Evolutionary conservation across 1,140 invertebrate genomes (phyloP), one percentile per base, ranked within the genome.

Genomic region (Latrodectus geometricus): DNA sequence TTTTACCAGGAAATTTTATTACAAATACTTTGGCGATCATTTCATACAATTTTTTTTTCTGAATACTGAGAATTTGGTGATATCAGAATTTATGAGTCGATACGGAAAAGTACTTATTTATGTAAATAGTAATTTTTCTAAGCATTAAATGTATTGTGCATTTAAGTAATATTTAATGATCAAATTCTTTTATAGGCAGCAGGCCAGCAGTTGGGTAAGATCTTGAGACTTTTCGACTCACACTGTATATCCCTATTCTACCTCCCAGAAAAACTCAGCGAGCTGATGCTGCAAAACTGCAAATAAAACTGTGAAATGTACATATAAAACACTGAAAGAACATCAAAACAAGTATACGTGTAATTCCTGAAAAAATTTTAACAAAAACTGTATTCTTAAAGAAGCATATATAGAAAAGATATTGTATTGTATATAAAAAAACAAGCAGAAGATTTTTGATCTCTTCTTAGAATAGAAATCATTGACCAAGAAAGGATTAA

Each of bases 181-280:
- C 5, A 5, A 35, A 35, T 87, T 82, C 14, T 61, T 11, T 87
- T 87, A 11, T 56, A 87, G 86, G 79, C 86, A 87, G 65, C 78
- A 87, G 68, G 52, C 86, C n/a, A 87, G 69, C 65, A 52, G 79
- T 83, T 87, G 86, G 86, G 86, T 87, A n/a, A 69, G 79, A 35
- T 87, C 86, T 56, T 87, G 86, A 87, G 76, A 79, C 50, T 17
- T 69, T 21, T 21, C 65, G 23, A 83, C 23, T 69, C 21, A 35
- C 35, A 35, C 35, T 52, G 50, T 9, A 74, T 54, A 77, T 49
- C 68, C 75, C 83, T 54, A 78, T 84, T 86, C 83, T 86, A 86
- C 83, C 83, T 86, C 83, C 83, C 75, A 69, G 15, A 49, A 35
- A 72, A 17, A 74, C 75, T 76, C 52, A 50, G 68, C 79, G 11